Evolutionary conservation across 2,888 invertebrate species (phyloP), one percentile per base, ranked within the genome.

Genomic region (Amblyjoppa proteus): DNA sequence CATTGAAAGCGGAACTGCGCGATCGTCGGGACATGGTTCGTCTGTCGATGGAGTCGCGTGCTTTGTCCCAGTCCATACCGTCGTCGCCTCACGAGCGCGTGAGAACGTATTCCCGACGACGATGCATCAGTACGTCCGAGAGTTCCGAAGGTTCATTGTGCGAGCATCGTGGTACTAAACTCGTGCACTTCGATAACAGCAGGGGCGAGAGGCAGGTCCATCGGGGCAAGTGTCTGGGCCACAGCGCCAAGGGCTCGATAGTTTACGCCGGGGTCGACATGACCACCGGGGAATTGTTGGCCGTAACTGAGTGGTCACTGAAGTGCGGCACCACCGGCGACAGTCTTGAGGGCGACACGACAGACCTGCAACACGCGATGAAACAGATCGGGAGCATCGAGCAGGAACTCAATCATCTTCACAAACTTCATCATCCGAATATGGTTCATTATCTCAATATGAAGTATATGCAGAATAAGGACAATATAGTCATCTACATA

Each of bases 191-290:
- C 89, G 91, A 92, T 56, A 95, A 94, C 86, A 94, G 92, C 86
- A 95, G 95, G 92, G 94, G 94, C 58, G 95, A 96, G 51, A 94
- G 96, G 75, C 95, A 96, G 89, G 96, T 98, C 31, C 96, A 96
- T 90, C 95, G 97, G 66, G 97, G 97, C 3, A 96, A 96, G 90
- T 97, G 98, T 93, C 94, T 98, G 88, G 97, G 97, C 2, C 97
- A 98, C 92, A 97, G 97, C 38, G 94, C 95, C 41, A 96, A 96
- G 87, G 97, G 97, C 7, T 96, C 97, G 68, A 96, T 96, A 34
- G 96, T 97, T 3, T 98, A 96, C 93, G 95, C 96, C 28, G 98
- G 97, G 6, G 96, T 98, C 28, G 98, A 98, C 91, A 95, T 95
- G 77, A 95, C 96, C 81, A 95, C 96, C 16, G 97, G 98, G 0